Conservation (phyloP, 1,140 invertebrate genomes). For the Thaumetopoea pityocampa region DNA sequence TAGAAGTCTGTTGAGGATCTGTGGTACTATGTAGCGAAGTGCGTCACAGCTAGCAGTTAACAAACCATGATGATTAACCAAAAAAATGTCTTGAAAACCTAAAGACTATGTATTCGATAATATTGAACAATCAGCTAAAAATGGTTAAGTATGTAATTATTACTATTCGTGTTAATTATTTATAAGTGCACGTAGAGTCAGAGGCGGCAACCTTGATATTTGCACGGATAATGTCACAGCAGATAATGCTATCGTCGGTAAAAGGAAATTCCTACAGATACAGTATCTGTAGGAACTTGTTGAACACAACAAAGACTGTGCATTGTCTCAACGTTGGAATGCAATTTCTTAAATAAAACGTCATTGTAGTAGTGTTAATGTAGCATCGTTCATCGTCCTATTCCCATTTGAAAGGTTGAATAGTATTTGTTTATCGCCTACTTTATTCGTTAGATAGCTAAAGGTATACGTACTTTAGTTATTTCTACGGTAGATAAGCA, state of each 20-base stretch:
- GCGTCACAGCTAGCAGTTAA: too few relatives aligned
- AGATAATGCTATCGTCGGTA: slow-evolving; percentile 31
- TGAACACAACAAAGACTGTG: slow-evolving; percentile 13
- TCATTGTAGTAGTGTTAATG: slow-evolving; percentile 4
- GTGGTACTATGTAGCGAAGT: too few relatives aligned
- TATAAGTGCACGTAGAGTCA: slow-evolving; percentile 1
- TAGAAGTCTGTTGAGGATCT: too few relatives aligned
- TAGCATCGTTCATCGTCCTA: not conserved
- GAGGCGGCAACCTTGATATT: slow-evolving; percentile 36
- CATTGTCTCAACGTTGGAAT: slow-evolving; percentile 23
- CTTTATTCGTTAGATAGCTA: too few relatives aligned
- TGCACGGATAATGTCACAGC: slow-evolving; percentile 27
- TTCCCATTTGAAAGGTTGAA: not conserved
- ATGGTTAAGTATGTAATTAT: too few relatives aligned
- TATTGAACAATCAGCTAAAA: too few relatives aligned
- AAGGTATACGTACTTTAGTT: too few relatives aligned
- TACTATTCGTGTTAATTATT: too few relatives aligned
- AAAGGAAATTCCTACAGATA: slow-evolving; percentile 24
- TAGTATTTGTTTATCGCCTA: not conserved
- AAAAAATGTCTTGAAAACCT: too few relatives aligned
- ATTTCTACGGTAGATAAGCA: too few relatives aligned
- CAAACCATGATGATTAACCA: too few relatives aligned
- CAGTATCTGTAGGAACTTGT: slow-evolving; percentile 5
- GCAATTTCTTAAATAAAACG: slow-evolving; percentile 18
- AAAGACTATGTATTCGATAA: too few relatives aligned